Evolutionary conservation across 2,113 vertebrate genomes (phyloP), one percentile per base, ranked within the genome.

Genomic region (Tetraodon nigroviridis): DNA sequence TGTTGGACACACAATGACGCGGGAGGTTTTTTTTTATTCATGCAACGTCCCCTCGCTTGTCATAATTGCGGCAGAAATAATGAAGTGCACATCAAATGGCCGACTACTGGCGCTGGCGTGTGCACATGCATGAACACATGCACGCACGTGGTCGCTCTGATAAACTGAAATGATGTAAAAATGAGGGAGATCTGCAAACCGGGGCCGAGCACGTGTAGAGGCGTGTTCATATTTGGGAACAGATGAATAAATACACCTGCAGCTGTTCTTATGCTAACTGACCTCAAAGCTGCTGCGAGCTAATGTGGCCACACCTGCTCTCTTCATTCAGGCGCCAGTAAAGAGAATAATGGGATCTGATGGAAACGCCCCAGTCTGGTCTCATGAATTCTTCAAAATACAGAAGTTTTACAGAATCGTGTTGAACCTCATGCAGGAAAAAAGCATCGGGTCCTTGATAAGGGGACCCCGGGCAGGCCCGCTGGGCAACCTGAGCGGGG

Each of bases 211-310:
- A 18, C n/a, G 64, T 67, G 73, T 44, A 44, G 52, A 17, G 57
- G 55, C 76, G 65, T 79, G 75, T 83, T 75, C 61, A 78, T 85
- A 70, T 83, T 76, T 67, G 56, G 64, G 62, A 29, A 51, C 64
- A 57, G 45, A 19, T 73, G 70, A 81, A 77, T 76, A 79, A 76
- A 74, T 69, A 76, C 87, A 87, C 84, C 84, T 87, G 87, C 67
- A 58, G 67, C 61, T 49, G 72, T 89, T 87, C 60, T 84, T 75
- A 79, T 84, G 84, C 58, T 76, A 85, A 86, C 80, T 18, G 51
- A 27, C 20, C 20, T 50, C 45, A 13, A 67, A 53, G 58, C 57
- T 48, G 75, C 54, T 52, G 15, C 48, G 14, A 32, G 48, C 56
- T 55, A 27, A 15, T 54, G 22, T 48, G 37, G 42, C 24, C 55